phyloP scores from a whole-genome alignment of 1,140 invertebrate genomes.

The Chionoecetes opilio region DNA sequence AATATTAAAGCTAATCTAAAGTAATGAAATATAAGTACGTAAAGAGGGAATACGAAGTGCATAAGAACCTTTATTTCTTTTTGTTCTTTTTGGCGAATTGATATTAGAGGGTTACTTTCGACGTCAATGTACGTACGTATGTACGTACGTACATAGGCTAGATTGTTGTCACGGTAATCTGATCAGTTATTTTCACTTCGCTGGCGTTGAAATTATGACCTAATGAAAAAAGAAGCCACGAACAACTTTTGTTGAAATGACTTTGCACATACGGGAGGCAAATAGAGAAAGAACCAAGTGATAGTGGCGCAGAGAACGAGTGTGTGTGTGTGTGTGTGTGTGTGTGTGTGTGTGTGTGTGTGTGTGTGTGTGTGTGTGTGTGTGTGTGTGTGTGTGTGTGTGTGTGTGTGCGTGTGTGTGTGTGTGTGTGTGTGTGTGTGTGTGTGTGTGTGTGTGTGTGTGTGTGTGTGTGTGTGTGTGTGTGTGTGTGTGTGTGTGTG shows the following conservation, averaged over 20 bases:
- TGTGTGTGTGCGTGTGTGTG: neutral
- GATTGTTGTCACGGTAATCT: neutral
- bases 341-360: constrained; percentile 27
- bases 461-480: no score
- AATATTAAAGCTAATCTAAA: neutral
- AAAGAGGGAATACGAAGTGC: neutral
- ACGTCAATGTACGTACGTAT: no score
- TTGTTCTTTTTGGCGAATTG: neutral
- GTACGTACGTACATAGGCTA: neutral
- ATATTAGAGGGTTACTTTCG: no score
- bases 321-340: constrained; percentile 42
- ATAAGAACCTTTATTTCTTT: neutral
- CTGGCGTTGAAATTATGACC: neutral
- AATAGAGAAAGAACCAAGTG: neutral
- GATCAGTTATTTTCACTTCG: neutral
- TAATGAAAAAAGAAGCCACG: neutral
- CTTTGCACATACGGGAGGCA: constrained; percentile 4
- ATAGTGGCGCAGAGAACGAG: no score
- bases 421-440: no score
- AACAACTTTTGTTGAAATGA: neutral
- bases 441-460: no score
- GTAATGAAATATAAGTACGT: neutral
- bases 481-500: no score
- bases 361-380: constrained; percentile 27
- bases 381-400: constrained; percentile 18